A percentile compares a stretch with the other conserved stretches of the same genome.
phyloP scores from a whole-genome alignment of 2,113 vertebrate genomes.

The Potamarius usumacintae region DNA sequence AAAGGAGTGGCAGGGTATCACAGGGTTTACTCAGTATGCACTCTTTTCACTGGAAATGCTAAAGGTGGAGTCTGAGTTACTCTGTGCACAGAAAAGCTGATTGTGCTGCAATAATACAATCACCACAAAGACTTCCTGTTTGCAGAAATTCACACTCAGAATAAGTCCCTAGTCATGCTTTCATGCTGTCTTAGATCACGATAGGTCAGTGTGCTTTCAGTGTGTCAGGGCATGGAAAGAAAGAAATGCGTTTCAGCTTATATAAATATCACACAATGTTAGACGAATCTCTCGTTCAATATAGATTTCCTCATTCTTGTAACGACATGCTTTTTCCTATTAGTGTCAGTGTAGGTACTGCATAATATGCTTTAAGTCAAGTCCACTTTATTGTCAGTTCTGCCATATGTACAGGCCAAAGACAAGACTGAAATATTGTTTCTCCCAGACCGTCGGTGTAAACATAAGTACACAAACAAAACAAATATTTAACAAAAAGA shows the following conservation, averaged over 20 bases:
- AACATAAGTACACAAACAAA: no score
- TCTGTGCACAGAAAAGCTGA: not conserved
- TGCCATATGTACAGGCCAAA: no score
- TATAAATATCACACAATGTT: not conserved
- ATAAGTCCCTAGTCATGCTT: not conserved
- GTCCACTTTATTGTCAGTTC: no score
- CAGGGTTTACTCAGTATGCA: not conserved
- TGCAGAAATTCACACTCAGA: not conserved
- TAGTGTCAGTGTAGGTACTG: not conserved
- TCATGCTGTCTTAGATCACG: not conserved
- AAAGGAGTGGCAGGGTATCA: no score
- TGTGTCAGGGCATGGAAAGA: not conserved
- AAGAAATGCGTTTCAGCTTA: not conserved
- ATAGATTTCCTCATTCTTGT: no score
- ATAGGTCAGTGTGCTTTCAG: not conserved
- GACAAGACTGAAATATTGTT: no score
- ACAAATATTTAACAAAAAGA: no score
- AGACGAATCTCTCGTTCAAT: not conserved
- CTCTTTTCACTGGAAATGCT: not conserved
- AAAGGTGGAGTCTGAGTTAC: not conserved
- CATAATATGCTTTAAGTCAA: no score
- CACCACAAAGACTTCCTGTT: not conserved
- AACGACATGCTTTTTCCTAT: not conserved
- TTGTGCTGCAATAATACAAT: constrained; percentile 12
- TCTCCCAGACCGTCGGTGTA: no score